Conservation (phyloP, 2,888 invertebrate genomes). For the Drosophila lutescens region DNA sequence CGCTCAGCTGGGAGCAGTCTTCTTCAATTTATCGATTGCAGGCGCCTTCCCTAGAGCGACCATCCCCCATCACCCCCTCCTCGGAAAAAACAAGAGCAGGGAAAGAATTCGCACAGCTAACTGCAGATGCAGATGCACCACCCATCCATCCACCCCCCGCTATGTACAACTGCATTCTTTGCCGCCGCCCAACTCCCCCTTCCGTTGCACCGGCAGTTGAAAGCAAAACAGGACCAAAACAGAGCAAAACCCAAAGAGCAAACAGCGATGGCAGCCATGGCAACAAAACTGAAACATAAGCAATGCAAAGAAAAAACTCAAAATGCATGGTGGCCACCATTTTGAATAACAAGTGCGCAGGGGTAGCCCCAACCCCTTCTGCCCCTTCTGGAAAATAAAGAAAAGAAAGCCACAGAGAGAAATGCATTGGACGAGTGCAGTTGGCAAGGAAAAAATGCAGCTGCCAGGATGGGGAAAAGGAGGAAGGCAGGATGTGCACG, state of each 20-base stretch:
- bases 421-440: slow-evolving; percentile 52
- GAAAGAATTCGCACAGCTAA: slow-evolving; percentile 29
- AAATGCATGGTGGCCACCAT: slow-evolving; percentile 75
- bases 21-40: slow-evolving; percentile 43
- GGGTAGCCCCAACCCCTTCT: slow-evolving; percentile 13
- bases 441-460: slow-evolving; percentile 48
- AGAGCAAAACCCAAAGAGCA: slow-evolving; percentile 56
- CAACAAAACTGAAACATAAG: slow-evolving; percentile 74
- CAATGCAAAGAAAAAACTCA: slow-evolving; percentile 65
- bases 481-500: slow-evolving; percentile 51
- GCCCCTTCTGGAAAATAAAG: slow-evolving; percentile 34
- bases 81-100: slow-evolving; percentile 1
- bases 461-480: slow-evolving; percentile 12
- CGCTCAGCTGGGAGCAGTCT: slow-evolving; percentile 21
- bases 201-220: slow-evolving; percentile 50
- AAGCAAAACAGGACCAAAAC: slow-evolving; percentile 57
- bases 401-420: slow-evolving; percentile 39
- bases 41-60: slow-evolving; percentile 17
- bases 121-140: slow-evolving; percentile 39
- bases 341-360: slow-evolving; percentile 77
- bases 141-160: not conserved
- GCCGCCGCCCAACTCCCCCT: not conserved
- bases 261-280: slow-evolving; percentile 71
- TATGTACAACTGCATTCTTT: slow-evolving; percentile 40
- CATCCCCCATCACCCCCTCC: not conserved